A percentile compares a stretch with the other conserved stretches of the same genome.
Evolutionary conservation across 2,888 invertebrate genomes (phyloP).

Genomic region (Rotaria sp.): DNA sequence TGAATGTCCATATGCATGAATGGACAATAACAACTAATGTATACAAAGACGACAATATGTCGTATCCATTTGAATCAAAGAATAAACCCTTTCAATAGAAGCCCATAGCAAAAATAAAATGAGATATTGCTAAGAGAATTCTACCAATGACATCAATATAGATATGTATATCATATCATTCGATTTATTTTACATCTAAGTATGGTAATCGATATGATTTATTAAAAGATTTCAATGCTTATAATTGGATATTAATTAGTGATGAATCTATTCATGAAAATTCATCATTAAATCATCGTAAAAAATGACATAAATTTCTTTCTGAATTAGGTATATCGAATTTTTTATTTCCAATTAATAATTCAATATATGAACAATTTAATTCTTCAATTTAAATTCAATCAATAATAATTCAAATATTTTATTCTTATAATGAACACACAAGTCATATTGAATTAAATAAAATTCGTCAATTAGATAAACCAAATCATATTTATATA

Average conservation of each 20-base stretch:
- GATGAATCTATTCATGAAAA: not conserved
- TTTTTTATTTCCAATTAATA: not conserved
- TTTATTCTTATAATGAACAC: not conserved
- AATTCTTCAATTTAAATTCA: no score
- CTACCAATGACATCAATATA: conserved; percentile 29
- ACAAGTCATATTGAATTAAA: not conserved
- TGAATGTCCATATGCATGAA: no score
- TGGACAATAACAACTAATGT: no score
- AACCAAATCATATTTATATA: conserved; percentile 1
- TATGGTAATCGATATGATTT: conserved; percentile 33
- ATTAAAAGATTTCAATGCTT: not conserved
- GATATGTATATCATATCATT: not conserved
- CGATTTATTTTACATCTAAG: conserved; percentile 9
- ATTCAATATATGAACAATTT: no score
- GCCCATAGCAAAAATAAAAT: no score
- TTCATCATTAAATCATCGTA: not conserved
- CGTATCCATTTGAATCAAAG: no score
- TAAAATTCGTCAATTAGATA: not conserved
- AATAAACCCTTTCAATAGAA: no score
- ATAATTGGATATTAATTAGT: conserved; percentile 32
- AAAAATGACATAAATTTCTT: conserved; percentile 17
- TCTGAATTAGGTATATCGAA: not conserved
- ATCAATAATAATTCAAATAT: not conserved
- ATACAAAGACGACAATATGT: no score
- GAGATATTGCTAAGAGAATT: no score